These are phyloP conservation scores for Lathronympha strigana DNA, from an alignment of 2,888 invertebrate genomes.

Conservation along the genomic window DNA sequence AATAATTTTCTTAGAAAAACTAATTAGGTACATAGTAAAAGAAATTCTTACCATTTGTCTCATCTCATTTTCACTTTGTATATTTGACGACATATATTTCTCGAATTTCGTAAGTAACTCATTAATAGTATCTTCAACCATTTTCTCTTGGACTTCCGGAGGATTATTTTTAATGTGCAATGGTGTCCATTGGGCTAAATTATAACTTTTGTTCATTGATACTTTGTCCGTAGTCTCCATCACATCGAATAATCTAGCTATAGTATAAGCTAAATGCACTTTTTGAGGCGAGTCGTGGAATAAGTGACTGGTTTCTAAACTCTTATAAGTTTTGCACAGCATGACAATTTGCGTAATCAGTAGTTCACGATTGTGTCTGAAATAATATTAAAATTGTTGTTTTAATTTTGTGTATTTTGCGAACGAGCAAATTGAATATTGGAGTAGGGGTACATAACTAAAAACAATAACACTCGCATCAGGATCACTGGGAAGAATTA, in stretches of 20 bases:
- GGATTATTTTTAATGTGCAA: conserved; percentile 61
- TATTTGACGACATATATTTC: conserved; percentile 34
- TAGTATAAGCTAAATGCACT: conserved; percentile 56
- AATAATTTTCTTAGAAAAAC: too few species aligned
- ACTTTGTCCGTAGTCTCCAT: conserved; percentile 60
- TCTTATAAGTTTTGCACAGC: conserved; percentile 62
- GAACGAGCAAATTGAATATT: too few species aligned
- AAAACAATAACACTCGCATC: too few species aligned
- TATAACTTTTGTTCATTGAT: conserved; percentile 55
- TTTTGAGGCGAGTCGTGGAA: conserved; percentile 65
- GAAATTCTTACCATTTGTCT: conserved; percentile 51
- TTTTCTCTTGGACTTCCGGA: conserved; percentile 48
- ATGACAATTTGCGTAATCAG: conserved; percentile 55
- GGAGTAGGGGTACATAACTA: too few species aligned
- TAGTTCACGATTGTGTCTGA: conserved; percentile 53
- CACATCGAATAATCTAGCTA: conserved; percentile 57
- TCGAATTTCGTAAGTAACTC: conserved; percentile 50
- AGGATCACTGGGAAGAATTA: too few species aligned
- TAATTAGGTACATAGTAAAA: too few species aligned
- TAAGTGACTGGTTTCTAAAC: conserved; percentile 51
- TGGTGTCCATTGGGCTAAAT: conserved; percentile 58
- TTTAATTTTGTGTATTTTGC: too few species aligned
- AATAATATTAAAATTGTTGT: conserved; percentile 50
- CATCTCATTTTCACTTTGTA: conserved; percentile 44
- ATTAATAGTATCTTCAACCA: conserved; percentile 50